Evolutionary conservation across 1,140 invertebrate species (phyloP).

Genomic region (Diorhabda elongata): DNA sequence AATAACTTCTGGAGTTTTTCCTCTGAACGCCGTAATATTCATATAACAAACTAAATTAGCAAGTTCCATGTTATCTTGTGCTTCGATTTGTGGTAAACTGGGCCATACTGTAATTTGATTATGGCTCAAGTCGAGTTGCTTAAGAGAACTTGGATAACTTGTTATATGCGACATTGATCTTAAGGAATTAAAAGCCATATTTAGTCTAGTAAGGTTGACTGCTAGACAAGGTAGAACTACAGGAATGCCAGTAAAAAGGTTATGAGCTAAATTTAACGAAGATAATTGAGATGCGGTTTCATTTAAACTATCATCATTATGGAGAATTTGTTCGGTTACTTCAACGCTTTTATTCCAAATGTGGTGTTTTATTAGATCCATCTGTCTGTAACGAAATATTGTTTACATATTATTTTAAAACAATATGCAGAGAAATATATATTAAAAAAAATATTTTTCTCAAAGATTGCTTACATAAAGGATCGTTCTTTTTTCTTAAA

Average conservation of each 20-base stretch:
- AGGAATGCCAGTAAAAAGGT: slow-evolving; percentile 83
- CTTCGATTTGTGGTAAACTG: slow-evolving; percentile 68
- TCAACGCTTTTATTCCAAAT: slow-evolving; percentile 68
- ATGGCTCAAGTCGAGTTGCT: slow-evolving; percentile 89
- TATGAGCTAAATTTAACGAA: slow-evolving; percentile 84
- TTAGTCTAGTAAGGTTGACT: slow-evolving; percentile 78
- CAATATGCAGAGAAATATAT: background rate
- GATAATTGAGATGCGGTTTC: slow-evolving; percentile 60
- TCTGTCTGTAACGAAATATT: slow-evolving; percentile 38
- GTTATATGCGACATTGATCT: slow-evolving; percentile 83
- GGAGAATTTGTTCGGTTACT: slow-evolving; percentile 64
- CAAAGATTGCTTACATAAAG: slow-evolving; percentile 36
- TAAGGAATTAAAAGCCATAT: slow-evolving; percentile 86
- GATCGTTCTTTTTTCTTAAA: slow-evolving; percentile 44
- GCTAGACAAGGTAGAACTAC: slow-evolving; percentile 84
- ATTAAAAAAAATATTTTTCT: slow-evolving; percentile 10
- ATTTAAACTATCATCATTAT: slow-evolving; percentile 46
- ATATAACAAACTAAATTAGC: slow-evolving; percentile 62
- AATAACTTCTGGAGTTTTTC: slow-evolving; percentile 47
- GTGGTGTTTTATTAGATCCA: slow-evolving; percentile 63
- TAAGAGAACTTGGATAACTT: slow-evolving; percentile 80
- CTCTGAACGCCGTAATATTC: slow-evolving; percentile 34
- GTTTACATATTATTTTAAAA: background rate
- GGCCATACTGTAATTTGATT: slow-evolving; percentile 90
- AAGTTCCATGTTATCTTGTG: slow-evolving; percentile 58